A percentile compares a stretch with the other conserved stretches of the same genome.
phyloP scores from a whole-genome alignment of 2,888 invertebrate species.

The Brassicogethes aeneus region DNA sequence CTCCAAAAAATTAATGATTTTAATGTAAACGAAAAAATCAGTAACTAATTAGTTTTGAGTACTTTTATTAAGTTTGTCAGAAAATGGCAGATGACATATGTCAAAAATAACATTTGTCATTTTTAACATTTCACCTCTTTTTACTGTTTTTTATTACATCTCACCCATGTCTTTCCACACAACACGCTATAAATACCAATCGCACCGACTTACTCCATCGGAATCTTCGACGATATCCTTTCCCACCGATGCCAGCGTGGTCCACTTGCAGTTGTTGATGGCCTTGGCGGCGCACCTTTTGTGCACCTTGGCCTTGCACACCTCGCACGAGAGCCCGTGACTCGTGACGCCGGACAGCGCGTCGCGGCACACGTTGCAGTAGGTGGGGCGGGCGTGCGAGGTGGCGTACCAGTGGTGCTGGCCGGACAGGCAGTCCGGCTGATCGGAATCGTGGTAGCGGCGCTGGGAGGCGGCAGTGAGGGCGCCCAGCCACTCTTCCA shows the following conservation, averaged over 20 bases:
- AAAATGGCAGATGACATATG: too few relatives aligned
- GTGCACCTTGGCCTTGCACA: conserved; percentile 96
- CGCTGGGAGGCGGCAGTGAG: conserved; percentile 61
- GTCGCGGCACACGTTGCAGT: conserved; percentile 95
- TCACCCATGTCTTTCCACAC: too few relatives aligned
- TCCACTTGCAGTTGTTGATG: conserved; percentile 95
- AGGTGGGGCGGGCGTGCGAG: conserved; percentile 89
- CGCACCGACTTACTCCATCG: conserved; percentile 64
- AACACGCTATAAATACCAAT: too few relatives aligned
- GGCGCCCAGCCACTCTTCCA: conserved; percentile 88
- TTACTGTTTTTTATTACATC: too few relatives aligned
- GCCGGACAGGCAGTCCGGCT: conserved; percentile 59
- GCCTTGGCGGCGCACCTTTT: conserved; percentile 91
- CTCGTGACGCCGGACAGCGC: conserved; percentile 89
- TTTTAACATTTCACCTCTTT: too few relatives aligned
- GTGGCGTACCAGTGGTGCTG: conserved; percentile 82
- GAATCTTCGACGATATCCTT: conserved; percentile 88
- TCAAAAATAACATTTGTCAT: too few relatives aligned
- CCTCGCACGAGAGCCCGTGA: conserved; percentile 92
- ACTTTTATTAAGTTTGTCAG: too few relatives aligned
- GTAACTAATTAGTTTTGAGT: too few relatives aligned
- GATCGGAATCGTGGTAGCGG: conserved; percentile 47
- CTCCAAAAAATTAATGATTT: too few relatives aligned
- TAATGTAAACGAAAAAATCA: too few relatives aligned
- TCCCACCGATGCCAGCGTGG: conserved; percentile 90